A percentile compares a stretch with the other conserved stretches of the same genome.
Conservation (phyloP, 2,113 vertebrate species). For the Upupa epops region DNA sequence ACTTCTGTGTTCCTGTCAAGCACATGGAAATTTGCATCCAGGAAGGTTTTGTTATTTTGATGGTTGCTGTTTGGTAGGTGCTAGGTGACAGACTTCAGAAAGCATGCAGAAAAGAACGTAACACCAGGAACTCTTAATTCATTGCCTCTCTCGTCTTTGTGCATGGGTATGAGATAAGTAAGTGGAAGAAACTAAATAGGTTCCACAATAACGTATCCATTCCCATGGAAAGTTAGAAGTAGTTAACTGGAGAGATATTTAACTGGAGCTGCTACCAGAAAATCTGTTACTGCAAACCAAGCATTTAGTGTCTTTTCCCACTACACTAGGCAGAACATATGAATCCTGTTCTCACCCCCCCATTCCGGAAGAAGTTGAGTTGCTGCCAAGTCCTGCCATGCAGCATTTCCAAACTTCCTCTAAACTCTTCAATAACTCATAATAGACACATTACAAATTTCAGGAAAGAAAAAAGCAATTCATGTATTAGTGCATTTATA, state of each 20-base stretch:
- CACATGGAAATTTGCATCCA: not conserved
- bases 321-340: not conserved
- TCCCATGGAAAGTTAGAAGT: not conserved
- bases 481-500: not conserved
- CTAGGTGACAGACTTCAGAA: not conserved
- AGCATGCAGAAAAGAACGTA: not conserved
- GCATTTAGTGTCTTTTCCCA: not conserved
- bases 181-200: not conserved
- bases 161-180: not conserved
- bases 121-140: not conserved
- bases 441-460: not conserved
- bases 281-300: not conserved
- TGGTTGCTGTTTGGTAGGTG: not conserved
- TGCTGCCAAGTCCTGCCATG: not conserved
- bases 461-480: not conserved
- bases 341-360: not conserved
- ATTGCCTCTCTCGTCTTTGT: not conserved
- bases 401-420: not conserved
- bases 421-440: not conserved
- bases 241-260: not conserved
- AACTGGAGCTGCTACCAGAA: not conserved
- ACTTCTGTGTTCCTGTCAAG: not conserved
- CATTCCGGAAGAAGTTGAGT: not conserved
- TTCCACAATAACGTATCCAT: not conserved
- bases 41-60: not conserved